Conservation (phyloP, 2,888 invertebrate genomes). For the Onchidella celtica region DNA sequence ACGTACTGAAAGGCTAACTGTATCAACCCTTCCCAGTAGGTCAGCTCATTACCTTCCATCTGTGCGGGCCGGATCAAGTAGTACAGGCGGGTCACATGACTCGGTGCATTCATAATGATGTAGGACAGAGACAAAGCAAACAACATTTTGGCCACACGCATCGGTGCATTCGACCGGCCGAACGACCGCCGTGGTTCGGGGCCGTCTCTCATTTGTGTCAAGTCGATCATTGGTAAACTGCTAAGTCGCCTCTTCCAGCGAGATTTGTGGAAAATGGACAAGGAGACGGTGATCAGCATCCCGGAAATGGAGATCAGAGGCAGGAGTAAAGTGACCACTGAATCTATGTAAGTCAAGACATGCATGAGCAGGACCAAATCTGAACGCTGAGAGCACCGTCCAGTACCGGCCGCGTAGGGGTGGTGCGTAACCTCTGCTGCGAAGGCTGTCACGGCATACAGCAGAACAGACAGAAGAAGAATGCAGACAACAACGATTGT, state of each 20-base stretch:
- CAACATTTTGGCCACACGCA: slow-evolving; percentile 58
- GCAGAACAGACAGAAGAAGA: slow-evolving; percentile 34
- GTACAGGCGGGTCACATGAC: slow-evolving; percentile 57
- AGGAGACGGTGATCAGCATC: slow-evolving; percentile 52
- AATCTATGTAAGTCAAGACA: slow-evolving; percentile 54
- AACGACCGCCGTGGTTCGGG: background rate
- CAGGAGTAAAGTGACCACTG: slow-evolving; percentile 54
- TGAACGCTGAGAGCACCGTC: background rate
- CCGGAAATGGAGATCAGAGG: slow-evolving; percentile 52
- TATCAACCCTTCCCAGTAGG: slow-evolving; percentile 46
- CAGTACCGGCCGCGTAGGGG: background rate
- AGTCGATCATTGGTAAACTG: slow-evolving; percentile 11
- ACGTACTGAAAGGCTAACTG: slow-evolving; percentile 53
- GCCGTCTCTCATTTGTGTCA: background rate
- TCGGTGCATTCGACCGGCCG: slow-evolving; percentile 39
- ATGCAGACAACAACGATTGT: slow-evolving; percentile 46
- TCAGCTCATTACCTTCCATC: slow-evolving; percentile 3
- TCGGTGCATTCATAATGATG: slow-evolving; percentile 56
- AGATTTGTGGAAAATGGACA: slow-evolving; percentile 49
- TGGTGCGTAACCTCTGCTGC: slow-evolving; percentile 28
- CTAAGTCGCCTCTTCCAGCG: slow-evolving; percentile 27
- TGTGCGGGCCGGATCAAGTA: slow-evolving; percentile 47
- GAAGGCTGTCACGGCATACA: slow-evolving; percentile 49
- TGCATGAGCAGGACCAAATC: background rate
- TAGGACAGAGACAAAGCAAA: slow-evolving; percentile 56